These are phyloP conservation scores for Himalopsyche phryganea DNA, from an alignment of 1,140 invertebrate genomes.

Conservation along the genomic window DNA sequence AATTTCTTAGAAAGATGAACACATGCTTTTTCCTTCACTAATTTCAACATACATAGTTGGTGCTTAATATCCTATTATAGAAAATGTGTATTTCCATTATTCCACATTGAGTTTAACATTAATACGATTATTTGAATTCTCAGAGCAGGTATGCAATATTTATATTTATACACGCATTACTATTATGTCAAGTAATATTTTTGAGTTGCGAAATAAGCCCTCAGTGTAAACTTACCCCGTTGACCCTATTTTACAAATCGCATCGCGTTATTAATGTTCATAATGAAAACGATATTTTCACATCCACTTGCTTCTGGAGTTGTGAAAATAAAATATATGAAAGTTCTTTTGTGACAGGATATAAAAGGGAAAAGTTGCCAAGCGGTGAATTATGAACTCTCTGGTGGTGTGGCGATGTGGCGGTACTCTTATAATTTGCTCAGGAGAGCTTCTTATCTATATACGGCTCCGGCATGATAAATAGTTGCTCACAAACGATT, in stretches of 20 bases:
- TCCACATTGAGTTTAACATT: too few species aligned
- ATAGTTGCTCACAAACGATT: background rate
- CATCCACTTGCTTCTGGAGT: conserved; percentile 3
- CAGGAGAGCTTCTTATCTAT: background rate
- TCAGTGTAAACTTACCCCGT: too few species aligned
- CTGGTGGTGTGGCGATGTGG: conserved; percentile 1
- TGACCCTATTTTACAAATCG: background rate
- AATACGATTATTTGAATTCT: too few species aligned
- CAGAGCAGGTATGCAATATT: too few species aligned
- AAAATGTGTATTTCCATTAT: too few species aligned
- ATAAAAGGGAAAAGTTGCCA: conserved; percentile 9
- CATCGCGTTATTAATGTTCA: background rate
- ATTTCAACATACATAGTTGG: too few species aligned
- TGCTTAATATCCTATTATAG: too few species aligned
- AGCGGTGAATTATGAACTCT: conserved; percentile 13
- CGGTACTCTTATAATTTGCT: background rate
- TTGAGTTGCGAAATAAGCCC: too few species aligned
- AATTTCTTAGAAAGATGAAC: too few species aligned
- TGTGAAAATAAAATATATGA: conserved; percentile 10
- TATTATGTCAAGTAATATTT: too few species aligned
- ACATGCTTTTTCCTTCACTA: too few species aligned
- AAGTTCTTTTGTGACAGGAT: conserved; percentile 1
- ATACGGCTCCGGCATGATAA: background rate
- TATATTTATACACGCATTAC: too few species aligned
- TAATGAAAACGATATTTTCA: conserved; percentile 22